A percentile compares a stretch with the other conserved stretches of the same genome.
Conservation (phyloP, 2,797 vertebrate genomes). For the Setipinna tenuifilis region DNA sequence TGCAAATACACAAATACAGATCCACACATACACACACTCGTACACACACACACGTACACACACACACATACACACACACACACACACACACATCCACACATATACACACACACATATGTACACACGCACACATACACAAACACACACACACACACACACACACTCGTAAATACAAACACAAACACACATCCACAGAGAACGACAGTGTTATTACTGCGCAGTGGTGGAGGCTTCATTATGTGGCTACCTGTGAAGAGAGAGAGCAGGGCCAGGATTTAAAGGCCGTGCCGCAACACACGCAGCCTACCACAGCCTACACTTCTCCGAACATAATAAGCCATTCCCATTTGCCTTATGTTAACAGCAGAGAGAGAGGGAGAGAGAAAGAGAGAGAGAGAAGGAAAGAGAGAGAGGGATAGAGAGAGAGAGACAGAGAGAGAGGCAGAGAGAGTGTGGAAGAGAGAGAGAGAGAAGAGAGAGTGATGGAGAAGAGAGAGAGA, state of each 20-base stretch:
- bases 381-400: conserved; percentile 33
- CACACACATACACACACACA: too few species aligned
- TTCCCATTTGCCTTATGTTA: conserved; percentile 54
- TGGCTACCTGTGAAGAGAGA: conserved; percentile 44
- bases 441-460: conserved; percentile 9
- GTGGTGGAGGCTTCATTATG: conserved; percentile 49
- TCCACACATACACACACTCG: background rate
- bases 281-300: conserved; percentile 28
- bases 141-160: conserved; percentile 14
- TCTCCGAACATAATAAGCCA: conserved; percentile 43
- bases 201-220: conserved; percentile 37
- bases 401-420: conserved; percentile 28
- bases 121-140: conserved; percentile 29
- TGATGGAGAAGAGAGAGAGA: too few species aligned
- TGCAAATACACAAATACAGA: conserved; percentile 4
- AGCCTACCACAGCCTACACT: conserved; percentile 29
- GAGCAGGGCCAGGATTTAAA: conserved; percentile 52
- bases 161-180: background rate
- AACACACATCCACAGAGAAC: background rate
- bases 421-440: too few species aligned
- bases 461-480: too few species aligned
- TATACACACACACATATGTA: conserved; percentile 2
- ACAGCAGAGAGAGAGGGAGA: conserved; percentile 27
- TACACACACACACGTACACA: background rate
- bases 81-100: too few species aligned